Evolutionary conservation across 2,797 vertebrate species (phyloP).

Genomic region (Spinus pinus): DNA sequence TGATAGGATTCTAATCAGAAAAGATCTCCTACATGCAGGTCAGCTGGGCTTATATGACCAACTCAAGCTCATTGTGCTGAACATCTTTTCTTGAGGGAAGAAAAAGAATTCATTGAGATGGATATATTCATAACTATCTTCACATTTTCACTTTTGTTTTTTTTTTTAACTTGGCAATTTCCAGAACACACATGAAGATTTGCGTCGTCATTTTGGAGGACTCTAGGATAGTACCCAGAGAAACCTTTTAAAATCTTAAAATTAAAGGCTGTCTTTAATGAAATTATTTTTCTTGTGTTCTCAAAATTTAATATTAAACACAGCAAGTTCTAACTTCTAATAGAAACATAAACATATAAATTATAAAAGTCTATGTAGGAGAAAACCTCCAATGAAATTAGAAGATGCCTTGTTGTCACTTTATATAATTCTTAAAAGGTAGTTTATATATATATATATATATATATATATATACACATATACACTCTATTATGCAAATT

Average conservation of each 20-base stretch:
- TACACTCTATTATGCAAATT: background rate
- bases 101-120: background rate
- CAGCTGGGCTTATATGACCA: background rate
- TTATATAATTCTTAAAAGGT: background rate
- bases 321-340: background rate
- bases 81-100: background rate
- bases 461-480: background rate
- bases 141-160: background rate
- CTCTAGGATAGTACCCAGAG: background rate
- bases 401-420: background rate
- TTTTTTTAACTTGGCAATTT: background rate
- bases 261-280: background rate
- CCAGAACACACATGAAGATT: background rate
- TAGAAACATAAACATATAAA: background rate
- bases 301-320: background rate
- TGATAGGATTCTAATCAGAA: background rate
- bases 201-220: background rate
- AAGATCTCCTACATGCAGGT: background rate
- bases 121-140: background rate
- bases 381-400: background rate
- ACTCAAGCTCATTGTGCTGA: background rate
- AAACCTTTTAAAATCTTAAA: background rate
- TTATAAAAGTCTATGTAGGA: background rate
- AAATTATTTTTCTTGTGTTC: background rate
- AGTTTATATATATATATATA: background rate